Percentiles rank a stretch among this genome's conserved stretches.
phyloP scores from a whole-genome alignment of 2,797 vertebrate species.

The Babyrousa celebensis region DNA sequence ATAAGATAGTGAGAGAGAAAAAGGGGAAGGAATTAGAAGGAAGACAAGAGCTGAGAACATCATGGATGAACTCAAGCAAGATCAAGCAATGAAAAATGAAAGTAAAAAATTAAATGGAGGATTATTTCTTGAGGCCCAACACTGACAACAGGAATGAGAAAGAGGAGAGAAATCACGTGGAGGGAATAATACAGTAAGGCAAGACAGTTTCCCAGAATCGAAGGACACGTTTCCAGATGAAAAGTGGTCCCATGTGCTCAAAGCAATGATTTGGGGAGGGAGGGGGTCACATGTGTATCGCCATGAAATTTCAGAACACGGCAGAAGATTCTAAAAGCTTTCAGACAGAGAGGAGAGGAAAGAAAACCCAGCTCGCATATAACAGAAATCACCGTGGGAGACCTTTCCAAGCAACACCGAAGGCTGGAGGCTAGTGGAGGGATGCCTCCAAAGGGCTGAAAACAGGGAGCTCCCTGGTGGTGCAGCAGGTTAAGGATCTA shows the following conservation, averaged over 20 bases:
- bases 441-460: neutral
- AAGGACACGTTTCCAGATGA: conserved; percentile 3
- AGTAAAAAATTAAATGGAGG: neutral
- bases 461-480: too few species aligned
- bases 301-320: neutral
- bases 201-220: neutral
- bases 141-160: neutral
- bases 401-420: neutral
- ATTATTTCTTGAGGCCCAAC: neutral
- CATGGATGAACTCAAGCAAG: neutral
- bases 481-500: too few species aligned
- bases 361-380: neutral
- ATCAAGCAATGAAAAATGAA: conserved; percentile 15
- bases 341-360: neutral
- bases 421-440: neutral
- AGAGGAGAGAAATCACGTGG: neutral
- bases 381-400: neutral
- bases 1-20: neutral
- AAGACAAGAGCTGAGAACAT: neutral
- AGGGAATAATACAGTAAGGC: conserved; percentile 49
- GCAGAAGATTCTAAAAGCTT: conserved; percentile 18
- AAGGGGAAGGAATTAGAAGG: neutral
- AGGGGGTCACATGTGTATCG: neutral
- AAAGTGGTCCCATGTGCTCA: conserved; percentile 15
- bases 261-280: neutral